A percentile compares a stretch with the other conserved stretches of the same genome.
Evolutionary conservation across 2,888 invertebrate species (phyloP).

Genomic region (Eilema caniola): DNA sequence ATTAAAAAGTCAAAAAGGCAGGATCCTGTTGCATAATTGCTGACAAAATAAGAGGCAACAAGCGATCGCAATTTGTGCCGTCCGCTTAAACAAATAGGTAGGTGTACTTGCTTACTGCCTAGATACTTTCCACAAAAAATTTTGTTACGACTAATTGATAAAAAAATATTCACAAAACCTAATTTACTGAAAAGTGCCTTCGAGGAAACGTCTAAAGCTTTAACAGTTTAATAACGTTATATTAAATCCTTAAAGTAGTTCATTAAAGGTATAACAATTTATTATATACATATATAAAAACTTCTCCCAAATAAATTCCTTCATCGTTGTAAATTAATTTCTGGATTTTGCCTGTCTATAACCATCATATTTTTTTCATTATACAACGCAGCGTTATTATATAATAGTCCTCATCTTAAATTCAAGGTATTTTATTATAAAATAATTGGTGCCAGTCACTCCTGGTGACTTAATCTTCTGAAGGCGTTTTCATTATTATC

Average conservation of each 20-base stretch:
- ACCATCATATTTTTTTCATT: constrained; percentile 18
- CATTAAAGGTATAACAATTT: constrained; percentile 31
- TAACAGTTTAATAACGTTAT: constrained; percentile 41
- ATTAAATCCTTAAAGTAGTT: constrained; percentile 28
- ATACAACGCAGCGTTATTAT: not conserved
- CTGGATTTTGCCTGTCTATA: not conserved
- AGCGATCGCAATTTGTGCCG: no score
- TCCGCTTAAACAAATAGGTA: no score
- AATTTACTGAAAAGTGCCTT: not conserved
- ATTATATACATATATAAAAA: constrained; percentile 35
- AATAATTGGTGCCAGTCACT: no score
- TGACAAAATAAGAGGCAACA: no score
- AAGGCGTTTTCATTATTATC: no score
- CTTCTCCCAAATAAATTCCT: constrained; percentile 32
- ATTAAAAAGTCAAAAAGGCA: no score
- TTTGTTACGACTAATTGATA: not conserved
- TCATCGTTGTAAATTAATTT: constrained; percentile 19
- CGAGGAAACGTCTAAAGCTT: constrained; percentile 16
- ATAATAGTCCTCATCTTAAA: not conserved
- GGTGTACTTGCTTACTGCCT: not conserved
- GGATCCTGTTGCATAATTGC: no score
- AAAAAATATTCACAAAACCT: not conserved
- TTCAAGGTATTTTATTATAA: no score
- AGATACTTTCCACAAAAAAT: not conserved
- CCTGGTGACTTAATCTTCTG: no score